A percentile compares a stretch with the other conserved stretches of the same genome.
These are phyloP conservation scores for Cyprinus carpio DNA, from an alignment of 2,113 vertebrate genomes.

Conservation along the genomic window DNA sequence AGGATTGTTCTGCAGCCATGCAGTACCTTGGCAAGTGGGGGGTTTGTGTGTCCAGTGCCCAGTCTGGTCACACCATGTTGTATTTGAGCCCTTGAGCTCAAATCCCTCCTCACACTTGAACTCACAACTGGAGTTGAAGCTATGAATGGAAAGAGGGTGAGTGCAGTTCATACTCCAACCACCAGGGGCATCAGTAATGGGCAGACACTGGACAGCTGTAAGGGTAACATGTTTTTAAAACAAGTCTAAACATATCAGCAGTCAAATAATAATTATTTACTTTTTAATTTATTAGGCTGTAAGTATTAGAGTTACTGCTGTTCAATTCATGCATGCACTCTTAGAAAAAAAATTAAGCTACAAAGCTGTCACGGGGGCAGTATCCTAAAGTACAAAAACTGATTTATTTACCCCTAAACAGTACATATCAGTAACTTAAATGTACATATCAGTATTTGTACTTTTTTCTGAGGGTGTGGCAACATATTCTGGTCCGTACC, in stretches of 20 bases:
- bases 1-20: not conserved
- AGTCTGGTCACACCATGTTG: constrained; percentile 30
- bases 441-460: too few species aligned
- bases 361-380: too few species aligned
- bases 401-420: too few species aligned
- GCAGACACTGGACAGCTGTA: constrained; percentile 71
- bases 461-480: too few species aligned
- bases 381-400: too few species aligned
- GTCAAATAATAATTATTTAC: not conserved
- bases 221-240: not conserved
- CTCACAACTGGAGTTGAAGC: constrained; percentile 73
- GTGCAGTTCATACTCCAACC: constrained; percentile 66
- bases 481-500: too few species aligned
- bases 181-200: constrained; percentile 24
- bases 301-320: too few species aligned
- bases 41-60: constrained; percentile 71
- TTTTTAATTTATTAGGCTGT: too few species aligned
- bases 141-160: constrained; percentile 61
- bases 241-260: not conserved
- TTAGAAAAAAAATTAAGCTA: too few species aligned
- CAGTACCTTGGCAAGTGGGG: constrained; percentile 74
- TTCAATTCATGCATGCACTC: too few species aligned
- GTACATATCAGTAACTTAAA: too few species aligned
- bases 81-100: constrained; percentile 64
- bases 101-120: constrained; percentile 76